phyloP scores from a whole-genome alignment of 2,113 vertebrate species.

The Thalassarche chlororhynchos region DNA sequence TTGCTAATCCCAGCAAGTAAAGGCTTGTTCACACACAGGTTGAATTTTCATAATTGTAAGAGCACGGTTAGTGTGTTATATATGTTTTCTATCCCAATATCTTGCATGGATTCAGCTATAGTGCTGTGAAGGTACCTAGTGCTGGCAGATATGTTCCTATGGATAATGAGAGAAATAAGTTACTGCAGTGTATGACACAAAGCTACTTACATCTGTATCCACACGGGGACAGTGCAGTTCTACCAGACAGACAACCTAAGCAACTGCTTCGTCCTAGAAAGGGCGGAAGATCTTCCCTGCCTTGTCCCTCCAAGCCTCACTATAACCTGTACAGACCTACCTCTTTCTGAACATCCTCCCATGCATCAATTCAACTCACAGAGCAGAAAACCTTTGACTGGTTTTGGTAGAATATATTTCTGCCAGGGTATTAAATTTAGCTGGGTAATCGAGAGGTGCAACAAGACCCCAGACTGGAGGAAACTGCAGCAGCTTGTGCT shows the following conservation, averaged over 20 bases:
- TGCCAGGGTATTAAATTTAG: neutral
- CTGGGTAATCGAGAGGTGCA: neutral
- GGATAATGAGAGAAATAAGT: neutral
- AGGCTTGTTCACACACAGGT: neutral
- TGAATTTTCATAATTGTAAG: neutral
- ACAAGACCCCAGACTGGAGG: neutral
- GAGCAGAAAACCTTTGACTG: neutral
- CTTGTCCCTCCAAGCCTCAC: neutral
- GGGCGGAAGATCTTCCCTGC: neutral
- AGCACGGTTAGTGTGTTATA: neutral
- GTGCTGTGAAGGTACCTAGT: neutral
- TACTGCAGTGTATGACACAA: neutral
- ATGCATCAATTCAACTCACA: neutral
- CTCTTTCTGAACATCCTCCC: neutral
- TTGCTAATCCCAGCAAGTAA: neutral
- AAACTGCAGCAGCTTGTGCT: neutral
- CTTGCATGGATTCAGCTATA: neutral
- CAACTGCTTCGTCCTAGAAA: neutral
- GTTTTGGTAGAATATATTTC: neutral
- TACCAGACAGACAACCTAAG: neutral
- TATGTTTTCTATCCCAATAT: neutral
- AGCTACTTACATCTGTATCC: neutral
- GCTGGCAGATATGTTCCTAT: neutral
- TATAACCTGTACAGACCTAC: neutral
- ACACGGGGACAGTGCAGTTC: slow-evolving; percentile 21